Evolutionary conservation across 2,888 invertebrate species (phyloP).

Genomic region (Heliconius charithonia): DNA sequence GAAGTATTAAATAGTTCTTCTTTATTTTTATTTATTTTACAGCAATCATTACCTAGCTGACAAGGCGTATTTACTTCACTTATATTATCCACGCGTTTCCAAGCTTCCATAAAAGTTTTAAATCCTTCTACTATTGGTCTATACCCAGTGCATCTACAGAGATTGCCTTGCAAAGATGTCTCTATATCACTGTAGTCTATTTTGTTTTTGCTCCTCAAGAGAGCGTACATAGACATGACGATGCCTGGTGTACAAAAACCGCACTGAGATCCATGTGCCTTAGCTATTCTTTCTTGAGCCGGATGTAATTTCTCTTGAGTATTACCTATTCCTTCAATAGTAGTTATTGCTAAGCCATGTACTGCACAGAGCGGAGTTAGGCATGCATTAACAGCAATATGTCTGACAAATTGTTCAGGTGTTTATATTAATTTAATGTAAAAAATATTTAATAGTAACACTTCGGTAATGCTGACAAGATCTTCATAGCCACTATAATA

Average conservation of each 20-base stretch:
- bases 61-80: conserved; percentile 64
- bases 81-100: conserved; percentile 79
- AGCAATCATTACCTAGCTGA: conserved; percentile 87
- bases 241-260: conserved; percentile 98
- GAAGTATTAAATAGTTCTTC: conserved; percentile 76
- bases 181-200: conserved; percentile 91
- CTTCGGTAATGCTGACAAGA: too few species aligned
- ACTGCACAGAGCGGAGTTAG: conserved; percentile 93
- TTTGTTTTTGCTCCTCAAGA: conserved; percentile 88
- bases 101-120: conserved; percentile 91
- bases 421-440: background rate
- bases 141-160: conserved; percentile 97
- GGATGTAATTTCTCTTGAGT: conserved; percentile 91
- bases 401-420: conserved; percentile 83
- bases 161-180: conserved; percentile 90
- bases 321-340: conserved; percentile 96
- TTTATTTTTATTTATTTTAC: conserved; percentile 70
- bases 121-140: conserved; percentile 96
- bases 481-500: too few species aligned
- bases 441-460: background rate
- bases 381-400: conserved; percentile 94
- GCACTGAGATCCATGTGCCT: conserved; percentile 96
- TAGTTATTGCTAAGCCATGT: conserved; percentile 95
- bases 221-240: conserved; percentile 98
- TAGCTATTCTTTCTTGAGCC: conserved; percentile 93